Percentiles rank a stretch among this genome's conserved stretches.
These are phyloP conservation scores for Agelaius tricolor DNA, from an alignment of 2,113 vertebrate species.

Conservation along the genomic window DNA sequence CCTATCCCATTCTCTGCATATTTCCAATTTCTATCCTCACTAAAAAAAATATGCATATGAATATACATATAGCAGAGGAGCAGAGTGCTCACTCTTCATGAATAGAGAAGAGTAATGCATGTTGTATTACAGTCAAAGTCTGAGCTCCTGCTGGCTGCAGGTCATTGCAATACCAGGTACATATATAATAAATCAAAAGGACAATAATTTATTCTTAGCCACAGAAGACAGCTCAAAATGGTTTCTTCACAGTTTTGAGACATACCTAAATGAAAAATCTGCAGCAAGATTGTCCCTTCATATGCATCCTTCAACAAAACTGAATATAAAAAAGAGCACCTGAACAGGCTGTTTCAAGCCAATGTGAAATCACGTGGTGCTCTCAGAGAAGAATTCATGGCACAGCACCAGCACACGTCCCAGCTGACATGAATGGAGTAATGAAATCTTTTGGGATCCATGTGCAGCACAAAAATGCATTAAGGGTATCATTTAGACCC, in stretches of 20 bases:
- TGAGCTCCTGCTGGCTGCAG: slow-evolving; percentile 4
- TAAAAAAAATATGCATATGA: background rate
- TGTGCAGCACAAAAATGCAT: slow-evolving; percentile 21
- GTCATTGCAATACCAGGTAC: background rate
- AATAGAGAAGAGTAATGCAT: background rate
- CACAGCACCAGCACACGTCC: background rate
- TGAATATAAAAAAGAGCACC: background rate
- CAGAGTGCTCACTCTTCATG: background rate
- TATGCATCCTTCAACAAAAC: background rate
- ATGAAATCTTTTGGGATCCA: slow-evolving; percentile 15
- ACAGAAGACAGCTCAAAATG: background rate
- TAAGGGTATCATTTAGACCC: background rate
- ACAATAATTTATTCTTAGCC: slow-evolving; percentile 42
- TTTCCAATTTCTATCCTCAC: background rate
- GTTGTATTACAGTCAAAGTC: background rate
- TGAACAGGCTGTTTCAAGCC: background rate
- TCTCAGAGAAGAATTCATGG: background rate
- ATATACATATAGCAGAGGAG: background rate
- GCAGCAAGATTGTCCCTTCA: background rate
- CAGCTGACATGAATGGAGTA: background rate
- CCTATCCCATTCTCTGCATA: background rate
- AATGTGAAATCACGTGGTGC: background rate
- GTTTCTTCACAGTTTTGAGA: slow-evolving; percentile 4
- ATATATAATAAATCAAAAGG: slow-evolving; percentile 37
- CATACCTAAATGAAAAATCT: slow-evolving; percentile 8